Conservation (phyloP, 2,113 vertebrate genomes). For the Clinocottus analis region DNA sequence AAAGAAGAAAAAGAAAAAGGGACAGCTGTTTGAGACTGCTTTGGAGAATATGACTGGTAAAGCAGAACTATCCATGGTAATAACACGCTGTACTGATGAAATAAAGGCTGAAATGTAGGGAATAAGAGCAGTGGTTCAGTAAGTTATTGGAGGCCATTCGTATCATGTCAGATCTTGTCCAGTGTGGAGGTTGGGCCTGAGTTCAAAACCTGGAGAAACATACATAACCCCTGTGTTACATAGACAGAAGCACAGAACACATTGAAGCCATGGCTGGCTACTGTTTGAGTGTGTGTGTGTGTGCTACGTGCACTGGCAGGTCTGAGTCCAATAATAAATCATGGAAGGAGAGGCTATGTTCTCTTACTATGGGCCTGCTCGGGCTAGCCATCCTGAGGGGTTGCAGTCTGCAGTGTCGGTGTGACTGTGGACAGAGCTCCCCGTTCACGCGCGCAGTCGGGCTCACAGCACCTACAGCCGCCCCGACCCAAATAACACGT, state of each 20-base stretch:
- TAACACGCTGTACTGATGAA: not conserved
- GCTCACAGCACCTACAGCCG: conserved; percentile 23
- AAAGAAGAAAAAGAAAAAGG: not conserved
- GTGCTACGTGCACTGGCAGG: not conserved
- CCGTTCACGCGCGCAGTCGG: conserved; percentile 32
- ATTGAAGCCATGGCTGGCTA: not conserved
- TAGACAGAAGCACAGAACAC: not conserved
- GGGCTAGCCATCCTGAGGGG: conserved; percentile 1
- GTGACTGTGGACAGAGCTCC: conserved; percentile 4
- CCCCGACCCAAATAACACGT: conserved; percentile 55
- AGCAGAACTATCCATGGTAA: conserved; percentile 2
- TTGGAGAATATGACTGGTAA: not conserved
- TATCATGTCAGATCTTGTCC: not conserved
- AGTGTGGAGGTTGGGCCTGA: not conserved
- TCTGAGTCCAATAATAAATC: conserved; percentile 25
- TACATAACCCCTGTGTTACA: not conserved
- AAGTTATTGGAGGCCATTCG: not conserved
- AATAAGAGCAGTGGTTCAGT: conserved; percentile 10
- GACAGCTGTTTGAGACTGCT: conserved; percentile 39
- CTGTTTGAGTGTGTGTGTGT: not conserved
- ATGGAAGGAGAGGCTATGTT: not conserved
- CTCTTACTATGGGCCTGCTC: conserved; percentile 26
- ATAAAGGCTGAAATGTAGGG: not conserved
- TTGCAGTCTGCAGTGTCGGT: conserved; percentile 28
- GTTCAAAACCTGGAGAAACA: not conserved